Evolutionary conservation across 2,797 vertebrate species (phyloP), one percentile per base, ranked within the genome.

Genomic region (Peromyscus attwateri): DNA sequence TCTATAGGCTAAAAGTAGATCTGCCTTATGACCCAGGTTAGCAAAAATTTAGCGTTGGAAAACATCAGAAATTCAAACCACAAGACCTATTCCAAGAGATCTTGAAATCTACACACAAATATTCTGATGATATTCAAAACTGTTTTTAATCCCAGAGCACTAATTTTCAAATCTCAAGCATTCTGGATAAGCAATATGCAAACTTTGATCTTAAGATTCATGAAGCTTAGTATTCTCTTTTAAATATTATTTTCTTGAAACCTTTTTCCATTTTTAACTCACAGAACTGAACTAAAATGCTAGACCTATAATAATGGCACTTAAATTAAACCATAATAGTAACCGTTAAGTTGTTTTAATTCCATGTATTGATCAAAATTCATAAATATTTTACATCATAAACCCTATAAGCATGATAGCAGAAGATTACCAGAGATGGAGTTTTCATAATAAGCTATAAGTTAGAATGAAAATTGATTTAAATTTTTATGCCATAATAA

Each of bases 201-300:
- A 71, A 60, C 23, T 12, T 17, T 57, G 1, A 73, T 77, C 91
- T 95, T 97, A 71, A 94, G 90, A 76, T 85, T 34, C 60, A 79
- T 13, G 19, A 46, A 46, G 1, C 12, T 49, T 76, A 17, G 37
- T 60, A 25, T 46, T 87, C 10, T 94, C n/a, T 29, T 88, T 92
- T 52, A 96, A 71, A 79, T 92, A 85, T 13, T 64, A 37, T 93
- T 84, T 95, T 95, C 52, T 96, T 6, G 88, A 79, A 77, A 6
- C 3, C 29, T 84, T 89, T 87, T 87, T 87, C 0, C 40, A 88
- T 81, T 92, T 90, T 89, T 4, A 95, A 82, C 91, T 19, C 17
- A 49, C 71, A 92, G 0, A 85, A 6, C 0, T 16, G 1, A 60
- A 21, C 1, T 19, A 71, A 96, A 43, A 91, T 89, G 46, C 68